Evolutionary conservation across 2,797 vertebrate genomes (phyloP), one percentile per base, ranked within the genome.

Genomic region (Lacerta bilineata): DNA sequence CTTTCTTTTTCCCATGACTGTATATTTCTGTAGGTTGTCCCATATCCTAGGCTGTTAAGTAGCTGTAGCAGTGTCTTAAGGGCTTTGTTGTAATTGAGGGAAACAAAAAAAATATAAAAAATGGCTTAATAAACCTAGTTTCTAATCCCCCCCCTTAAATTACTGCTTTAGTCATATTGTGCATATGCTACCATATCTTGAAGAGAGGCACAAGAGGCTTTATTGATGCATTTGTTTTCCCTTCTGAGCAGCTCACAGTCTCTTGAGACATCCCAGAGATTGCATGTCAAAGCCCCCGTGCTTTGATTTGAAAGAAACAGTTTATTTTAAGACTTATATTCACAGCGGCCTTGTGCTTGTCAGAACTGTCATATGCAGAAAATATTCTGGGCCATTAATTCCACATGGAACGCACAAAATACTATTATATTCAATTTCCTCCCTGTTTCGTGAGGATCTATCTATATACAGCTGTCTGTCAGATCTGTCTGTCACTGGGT

Each of bases 11-110:
- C 50, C 50, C 11, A 55, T 55, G 50, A 55, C 50, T 83, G 15
- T 68, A 84, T 59, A 84, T 93, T 89, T 93, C 41, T 68, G 74
- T 50, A 87, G 61, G 13, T 23, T 79, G 46, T 87, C 84, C 84
- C 17, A 88, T 90, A 91, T 86, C 84, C 87, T 88, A 50, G n/a
- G 89, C 46, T 78, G 88, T 90, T 66, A 92, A 11, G 64, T 69
- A 71, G 43, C n/a, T 0, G 0, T 69, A 80, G 20, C 27, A 18
- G 4, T 90, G 83, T 84, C 64, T 39, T 39, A 90, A 50, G 27
- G 8, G 1, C 71, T 89, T 90, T 87, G 41, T 82, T 87, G 50
- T 66, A 75, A 76, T 33, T 20, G 80, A 83, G 5, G 64, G 85
- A 77, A 68, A 88, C 88, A 90, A 59, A 0, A 0, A 64, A 33